Evolutionary conservation across 1,140 invertebrate genomes (phyloP), one percentile per base, ranked within the genome.

Genomic region (Phymastichus coffea): DNA sequence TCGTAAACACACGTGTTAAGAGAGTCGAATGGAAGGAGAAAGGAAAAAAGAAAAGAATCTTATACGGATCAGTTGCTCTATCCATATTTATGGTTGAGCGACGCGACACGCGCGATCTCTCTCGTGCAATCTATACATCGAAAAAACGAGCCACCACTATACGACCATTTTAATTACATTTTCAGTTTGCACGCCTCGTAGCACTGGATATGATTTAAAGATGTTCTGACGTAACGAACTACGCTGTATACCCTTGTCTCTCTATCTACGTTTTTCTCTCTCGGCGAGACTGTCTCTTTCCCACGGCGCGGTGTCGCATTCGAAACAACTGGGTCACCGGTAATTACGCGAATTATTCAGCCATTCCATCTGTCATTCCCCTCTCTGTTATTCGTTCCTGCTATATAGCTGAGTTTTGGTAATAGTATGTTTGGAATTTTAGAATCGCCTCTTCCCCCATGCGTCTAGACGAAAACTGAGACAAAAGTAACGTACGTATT

Each of bases 321-420:
- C 49, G 33, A 37, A 40, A 52, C 35, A 52, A 52, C 49, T 38
- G 35, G 49, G 49, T 40, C 49, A 52, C 33, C 49, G 35, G 20
- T 40, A 52, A 52, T 52, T 52, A 52, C 17, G 49, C 49, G 49
- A 52, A 35, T 52, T 52, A 52, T 52, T 52, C 49, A 38, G 22
- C 25, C 41, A n/a, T 8, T 44, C 41, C 41, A 7, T 44, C 20
- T 44, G 7, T 44, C 20, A 23, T 10, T 44, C 41, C 25, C 41
- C 25, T 40, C 15, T 12, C 37, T 3, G n/a, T n/a, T n/a, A n/a
- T n/a, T n/a, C n/a, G n/a, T n/a, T n/a, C n/a, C n/a, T n/a, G n/a
- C n/a, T n/a, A n/a, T n/a, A n/a, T n/a, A n/a, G n/a, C n/a, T n/a
- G n/a, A n/a, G n/a, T n/a, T n/a, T n/a, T n/a, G n/a, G n/a, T n/a